phyloP scores from a whole-genome alignment of 2,113 vertebrate species.

The Lucifuga dentata region DNA sequence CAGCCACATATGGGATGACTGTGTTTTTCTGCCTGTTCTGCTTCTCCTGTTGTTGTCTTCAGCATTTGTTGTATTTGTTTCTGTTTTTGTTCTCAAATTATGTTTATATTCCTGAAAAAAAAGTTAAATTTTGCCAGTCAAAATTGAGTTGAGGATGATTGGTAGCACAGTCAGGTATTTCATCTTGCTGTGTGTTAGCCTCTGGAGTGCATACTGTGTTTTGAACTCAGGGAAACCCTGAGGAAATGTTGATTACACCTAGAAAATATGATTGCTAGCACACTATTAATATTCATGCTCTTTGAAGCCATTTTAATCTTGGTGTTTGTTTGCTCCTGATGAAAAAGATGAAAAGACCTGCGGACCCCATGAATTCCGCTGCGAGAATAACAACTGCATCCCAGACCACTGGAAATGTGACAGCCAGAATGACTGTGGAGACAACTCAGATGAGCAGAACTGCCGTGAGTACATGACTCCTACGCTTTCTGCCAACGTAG shows the following conservation, averaged over 20 bases:
- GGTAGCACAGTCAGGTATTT: slow-evolving; percentile 73
- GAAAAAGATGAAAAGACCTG: slow-evolving; percentile 98
- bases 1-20: no score
- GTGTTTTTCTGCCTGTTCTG: no score
- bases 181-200: slow-evolving; percentile 64
- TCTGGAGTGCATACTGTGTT: slow-evolving; percentile 67
- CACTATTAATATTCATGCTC: slow-evolving; percentile 80
- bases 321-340: slow-evolving; percentile 82
- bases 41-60: neutral
- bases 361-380: slow-evolving; percentile 97
- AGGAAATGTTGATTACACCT: slow-evolving; percentile 78
- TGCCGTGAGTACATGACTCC: slow-evolving; percentile 90
- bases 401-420: slow-evolving; percentile 98
- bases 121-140: slow-evolving; percentile 52
- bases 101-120: slow-evolving; percentile 40
- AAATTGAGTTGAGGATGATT: slow-evolving; percentile 51
- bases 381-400: slow-evolving; percentile 99
- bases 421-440: slow-evolving; percentile 97
- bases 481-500: slow-evolving; percentile 36
- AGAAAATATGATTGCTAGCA: slow-evolving; percentile 63
- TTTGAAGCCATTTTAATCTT: slow-evolving; percentile 81
- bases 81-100: slow-evolving; percentile 8
- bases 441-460: slow-evolving; percentile 97
- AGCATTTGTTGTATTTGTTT: slow-evolving; percentile 9
- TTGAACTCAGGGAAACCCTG: slow-evolving; percentile 80